Conservation (phyloP, 2,888 invertebrate species). For the Rhopalosiphum nymphaeae region DNA sequence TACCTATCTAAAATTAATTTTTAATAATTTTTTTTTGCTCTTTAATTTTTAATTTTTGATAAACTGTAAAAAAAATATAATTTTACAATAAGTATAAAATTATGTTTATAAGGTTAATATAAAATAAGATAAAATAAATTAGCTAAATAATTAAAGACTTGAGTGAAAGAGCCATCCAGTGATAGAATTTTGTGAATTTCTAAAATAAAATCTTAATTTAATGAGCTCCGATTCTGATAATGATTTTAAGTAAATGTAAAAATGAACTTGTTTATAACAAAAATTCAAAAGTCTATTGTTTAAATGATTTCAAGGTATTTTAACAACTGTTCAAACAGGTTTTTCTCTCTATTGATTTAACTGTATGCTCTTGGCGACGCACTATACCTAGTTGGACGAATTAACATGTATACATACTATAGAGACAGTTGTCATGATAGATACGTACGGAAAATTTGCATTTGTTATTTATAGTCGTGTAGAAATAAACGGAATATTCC, state of each 20-base stretch:
- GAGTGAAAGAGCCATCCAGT: too few species aligned
- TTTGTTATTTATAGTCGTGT: constrained; percentile 33
- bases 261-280: constrained; percentile 1
- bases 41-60: too few species aligned
- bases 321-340: constrained; percentile 52
- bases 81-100: too few species aligned
- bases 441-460: constrained; percentile 21
- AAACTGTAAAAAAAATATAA: too few species aligned
- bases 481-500: constrained; percentile 21
- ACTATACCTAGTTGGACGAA: constrained; percentile 30
- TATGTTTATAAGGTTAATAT: too few species aligned
- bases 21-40: neutral
- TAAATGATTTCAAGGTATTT: constrained; percentile 47
- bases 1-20: neutral
- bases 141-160: too few species aligned
- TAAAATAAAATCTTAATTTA: neutral
- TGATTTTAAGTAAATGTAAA: neutral
- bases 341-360: constrained; percentile 46
- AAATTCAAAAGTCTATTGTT: constrained; percentile 44
- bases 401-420: neutral
- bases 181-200: too few species aligned
- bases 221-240: neutral
- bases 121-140: too few species aligned
- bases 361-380: constrained; percentile 21
- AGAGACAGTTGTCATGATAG: constrained; percentile 34